Evolutionary conservation across 2,797 vertebrate genomes (phyloP).

Genomic region (Novumbra hubbsi): DNA sequence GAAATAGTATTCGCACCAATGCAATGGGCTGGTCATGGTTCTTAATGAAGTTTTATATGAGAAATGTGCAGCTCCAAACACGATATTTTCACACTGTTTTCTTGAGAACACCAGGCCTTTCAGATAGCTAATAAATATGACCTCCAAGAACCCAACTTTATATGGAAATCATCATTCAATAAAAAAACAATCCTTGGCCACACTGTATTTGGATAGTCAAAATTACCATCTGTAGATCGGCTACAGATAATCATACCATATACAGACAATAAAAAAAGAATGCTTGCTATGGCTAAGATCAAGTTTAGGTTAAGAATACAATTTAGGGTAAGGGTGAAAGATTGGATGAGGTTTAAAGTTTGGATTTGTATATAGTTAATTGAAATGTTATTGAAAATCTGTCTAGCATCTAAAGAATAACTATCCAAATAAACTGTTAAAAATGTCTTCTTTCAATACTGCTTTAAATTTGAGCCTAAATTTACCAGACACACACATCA

Average conservation of each 20-base stretch:
- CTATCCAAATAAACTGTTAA: too few species aligned
- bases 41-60: not conserved
- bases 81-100: not conserved
- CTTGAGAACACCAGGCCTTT: slow-evolving; percentile 14
- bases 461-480: not conserved
- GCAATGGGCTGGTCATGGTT: slow-evolving; percentile 5
- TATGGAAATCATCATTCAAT: slow-evolving; percentile 26
- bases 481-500: not conserved
- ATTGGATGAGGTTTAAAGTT: too few species aligned
- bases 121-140: slow-evolving; percentile 33
- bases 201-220: too few species aligned
- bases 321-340: too few species aligned
- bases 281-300: too few species aligned
- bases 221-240: too few species aligned
- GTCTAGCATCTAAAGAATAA: too few species aligned
- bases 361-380: too few species aligned
- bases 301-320: too few species aligned
- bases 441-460: not conserved
- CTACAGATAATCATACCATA: not conserved
- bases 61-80: not conserved
- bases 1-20: not conserved
- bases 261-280: slow-evolving; percentile 5
- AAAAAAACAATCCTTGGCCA: too few species aligned
- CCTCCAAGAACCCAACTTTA: slow-evolving; percentile 43
- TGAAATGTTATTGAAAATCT: too few species aligned